Base-by-base conservation (phyloP, 2,797 vertebrate genomes). In the Coccyzus lansbergi region DNA sequence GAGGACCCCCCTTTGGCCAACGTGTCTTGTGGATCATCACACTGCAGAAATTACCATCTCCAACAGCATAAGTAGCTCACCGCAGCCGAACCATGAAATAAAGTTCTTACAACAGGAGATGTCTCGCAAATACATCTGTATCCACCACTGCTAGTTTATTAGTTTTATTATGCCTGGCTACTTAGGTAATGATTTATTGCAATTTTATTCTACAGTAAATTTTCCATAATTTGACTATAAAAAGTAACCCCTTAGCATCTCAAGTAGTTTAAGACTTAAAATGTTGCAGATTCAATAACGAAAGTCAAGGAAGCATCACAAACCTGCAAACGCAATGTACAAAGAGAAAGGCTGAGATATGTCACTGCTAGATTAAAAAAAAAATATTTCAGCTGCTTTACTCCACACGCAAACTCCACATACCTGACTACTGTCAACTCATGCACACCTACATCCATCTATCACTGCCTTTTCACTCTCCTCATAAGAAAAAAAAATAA, bases 21-120 rank as follows among this genome's bases (percentile, higher is more conserved):
- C 10, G 55, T 76, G 40, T 65, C 87, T 86, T 91, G 51, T 90
- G 94, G 92, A 87, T 92, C 79, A 71, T 34, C 83, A 79, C 36
- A 67, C 55, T 67, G 48, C 53, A 92, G 75, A 92, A 90, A 59
- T 76, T 67, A 82, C 49, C 63, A 69, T 68, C 76, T 77, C 81
- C 80, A 80, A 51, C 0, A 7, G 49, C 59, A 81, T 3, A 80
- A 51, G 48, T 40, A 84, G 75, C 67, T 76, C 11, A 52, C 51
- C 80, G 44, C 65, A 92, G 80, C 59, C 78, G 83, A 92, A 72
- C 7, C 17, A 69, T 17, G 20, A 88, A 83, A 92, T 28, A 72
- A 90, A 92, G 80, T 56, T 10, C 71, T 44, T 71, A 72, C n/a
- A 91, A 48, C 9, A 71, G 40, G 36, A 64, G 44, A 75, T 20